Base-by-base conservation (phyloP, 2,888 invertebrate species). In the Melinaea menophilus region DNA sequence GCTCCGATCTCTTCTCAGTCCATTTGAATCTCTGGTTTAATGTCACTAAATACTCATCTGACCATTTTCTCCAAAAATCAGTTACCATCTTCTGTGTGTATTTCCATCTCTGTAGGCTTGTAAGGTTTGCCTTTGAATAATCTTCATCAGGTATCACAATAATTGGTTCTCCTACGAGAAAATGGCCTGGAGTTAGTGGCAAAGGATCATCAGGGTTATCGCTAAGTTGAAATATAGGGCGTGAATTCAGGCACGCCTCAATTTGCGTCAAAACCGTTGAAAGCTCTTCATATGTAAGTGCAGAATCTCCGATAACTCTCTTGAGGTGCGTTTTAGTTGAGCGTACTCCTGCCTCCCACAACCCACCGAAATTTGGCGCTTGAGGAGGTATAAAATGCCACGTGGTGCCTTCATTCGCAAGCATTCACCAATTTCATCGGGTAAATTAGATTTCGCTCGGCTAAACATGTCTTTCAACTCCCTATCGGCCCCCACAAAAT, bases 21-120 rank as follows among this genome's bases (percentile, higher is more conserved):
- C 22, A 22, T 22, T 22, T 22, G 22, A 22, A 22, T 22, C 22
- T 22, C 22, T 65, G 54, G 5, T 56, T 47, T 11, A 65, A 34
- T 7, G 37, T 45, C 7, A 48, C 45, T 5, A 67, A 41, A 56
- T 64, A 68, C 57, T 68, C 68, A 4, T 37, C 37, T 2, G 62
- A 60, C 63, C 68, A 68, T 1, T 64, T 46, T 60, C 37, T 37
- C 68, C 64, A 68, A 46, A 68, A 63, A 45, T 61, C 9, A n/a
- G 59, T 55, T 5, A 56, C 45, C 55, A 68, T 61, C 22, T 13
- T 55, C 46, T 65, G 65, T 5, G 46, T 34, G 5, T 59, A 47
- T 47, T 68, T 64, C 71, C 69, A 71, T 35, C 69, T 46, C n/a
- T 56, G 55, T 5, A 71, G 35, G 2, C 48, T 60, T 4, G 48